Evolutionary conservation across 2,888 invertebrate species (phyloP), one percentile per base, ranked within the genome.

Genomic region (Lasiommata megera): DNA sequence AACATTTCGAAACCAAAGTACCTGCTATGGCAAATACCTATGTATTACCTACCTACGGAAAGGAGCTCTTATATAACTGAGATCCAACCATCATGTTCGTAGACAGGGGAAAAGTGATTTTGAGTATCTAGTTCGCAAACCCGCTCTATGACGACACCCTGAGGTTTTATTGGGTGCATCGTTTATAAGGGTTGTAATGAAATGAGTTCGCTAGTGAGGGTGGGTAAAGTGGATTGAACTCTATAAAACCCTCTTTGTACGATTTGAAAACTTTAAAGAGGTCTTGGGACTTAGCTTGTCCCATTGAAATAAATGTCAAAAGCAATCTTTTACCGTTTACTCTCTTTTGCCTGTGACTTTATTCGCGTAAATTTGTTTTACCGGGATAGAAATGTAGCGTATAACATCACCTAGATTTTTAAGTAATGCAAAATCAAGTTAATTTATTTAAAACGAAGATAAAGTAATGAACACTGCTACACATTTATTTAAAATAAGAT

Each of bases 41-140:
- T n/a, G n/a, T n/a, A n/a, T n/a, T n/a, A n/a, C n/a, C n/a, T n/a
- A n/a, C n/a, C n/a, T n/a, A n/a, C 23, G 23, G 23, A 5, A 23
- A 5, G 23, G 23, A 23, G 23, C 23, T 88, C 83, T 88, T 79
- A 88, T 82, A 84, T 88, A 89, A 89, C 88, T 86, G 81, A 85
- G 86, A 80, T 69, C 72, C 76, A 72, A 17, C 54, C 55, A 53
- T 60, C 57, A 51, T 58, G 46, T 60, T 62, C 56, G 60, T 65
- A 60, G 66, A 56, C 63, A 62, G 65, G 64, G 62, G 63, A 67
- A 62, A 68, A 72, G 67, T 69, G 71, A 68, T 72, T 72, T 68
- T 59, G 58, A 65, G 67, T 62, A 63, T 68, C 66, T 74, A 74
- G 77, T 84, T 82, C 81, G 84, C 84, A 82, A 88, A 85, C 79